These are phyloP conservation scores for Apteryx mantelli DNA, from an alignment of 2,113 vertebrate genomes.

Conservation along the genomic window DNA sequence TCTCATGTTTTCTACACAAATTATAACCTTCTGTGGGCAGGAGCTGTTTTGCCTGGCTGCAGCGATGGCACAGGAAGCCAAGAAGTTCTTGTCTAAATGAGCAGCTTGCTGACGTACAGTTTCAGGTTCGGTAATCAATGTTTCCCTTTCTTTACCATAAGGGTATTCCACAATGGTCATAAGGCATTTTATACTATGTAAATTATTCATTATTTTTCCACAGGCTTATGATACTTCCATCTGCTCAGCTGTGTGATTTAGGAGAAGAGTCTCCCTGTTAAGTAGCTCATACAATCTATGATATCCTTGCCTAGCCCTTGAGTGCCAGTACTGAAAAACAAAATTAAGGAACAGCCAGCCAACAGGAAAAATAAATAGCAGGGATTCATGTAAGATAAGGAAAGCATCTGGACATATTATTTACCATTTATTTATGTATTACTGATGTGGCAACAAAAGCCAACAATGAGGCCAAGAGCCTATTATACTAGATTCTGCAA, in stretches of 20 bases:
- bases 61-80: background rate
- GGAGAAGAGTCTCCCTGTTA: background rate
- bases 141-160: constrained; percentile 25
- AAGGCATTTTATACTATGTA: constrained; percentile 61
- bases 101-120: background rate
- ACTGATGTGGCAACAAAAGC: background rate
- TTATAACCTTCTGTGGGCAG: background rate
- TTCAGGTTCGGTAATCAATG: constrained; percentile 21
- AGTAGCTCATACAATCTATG: background rate
- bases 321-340: background rate
- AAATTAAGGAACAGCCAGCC: background rate
- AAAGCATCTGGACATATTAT: background rate
- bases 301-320: background rate
- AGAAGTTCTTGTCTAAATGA: constrained; percentile 4
- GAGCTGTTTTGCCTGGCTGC: background rate
- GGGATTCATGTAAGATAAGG: background rate
- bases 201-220: constrained; percentile 44
- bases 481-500: background rate
- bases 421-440: background rate
- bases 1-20: background rate
- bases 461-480: background rate
- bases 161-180: background rate
- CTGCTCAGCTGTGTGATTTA: background rate
- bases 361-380: background rate
- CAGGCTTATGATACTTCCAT: background rate